Evolutionary conservation across 1,140 invertebrate species (phyloP).

Genomic region (Conus betulinus): DNA sequence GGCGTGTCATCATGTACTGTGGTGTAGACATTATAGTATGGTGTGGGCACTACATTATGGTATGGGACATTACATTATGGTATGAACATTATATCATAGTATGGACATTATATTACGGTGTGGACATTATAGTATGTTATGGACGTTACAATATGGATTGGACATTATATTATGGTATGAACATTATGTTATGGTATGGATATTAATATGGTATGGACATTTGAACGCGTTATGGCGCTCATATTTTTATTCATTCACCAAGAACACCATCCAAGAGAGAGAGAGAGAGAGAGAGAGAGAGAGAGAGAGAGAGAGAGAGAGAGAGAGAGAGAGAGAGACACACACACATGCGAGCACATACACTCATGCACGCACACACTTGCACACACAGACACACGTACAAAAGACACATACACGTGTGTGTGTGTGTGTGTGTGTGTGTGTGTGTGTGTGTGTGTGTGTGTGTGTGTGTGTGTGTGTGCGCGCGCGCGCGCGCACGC

Average conservation of each 20-base stretch:
- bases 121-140: too few species aligned
- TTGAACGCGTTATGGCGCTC: background rate
- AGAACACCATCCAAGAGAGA: too few species aligned
- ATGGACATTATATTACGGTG: too few species aligned
- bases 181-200: too few species aligned
- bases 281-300: background rate
- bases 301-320: background rate
- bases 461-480: background rate
- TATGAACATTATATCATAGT: too few species aligned
- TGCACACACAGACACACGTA: background rate
- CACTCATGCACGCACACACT: background rate
- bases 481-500: background rate
- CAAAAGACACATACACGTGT: background rate
- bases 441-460: slow-evolving; percentile 2
- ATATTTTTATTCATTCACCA: background rate
- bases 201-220: background rate
- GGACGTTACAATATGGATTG: too few species aligned
- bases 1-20: background rate
- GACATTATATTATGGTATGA: too few species aligned
- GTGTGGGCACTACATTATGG: too few species aligned
- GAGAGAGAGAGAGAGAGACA: background rate
- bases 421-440: slow-evolving; percentile 6
- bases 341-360: background rate
- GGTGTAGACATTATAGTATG: too few species aligned
- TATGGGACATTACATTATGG: too few species aligned